A percentile compares a stretch with the other conserved stretches of the same genome.
Conservation (phyloP, 2,113 vertebrate species). For the Noturus placidus region DNA sequence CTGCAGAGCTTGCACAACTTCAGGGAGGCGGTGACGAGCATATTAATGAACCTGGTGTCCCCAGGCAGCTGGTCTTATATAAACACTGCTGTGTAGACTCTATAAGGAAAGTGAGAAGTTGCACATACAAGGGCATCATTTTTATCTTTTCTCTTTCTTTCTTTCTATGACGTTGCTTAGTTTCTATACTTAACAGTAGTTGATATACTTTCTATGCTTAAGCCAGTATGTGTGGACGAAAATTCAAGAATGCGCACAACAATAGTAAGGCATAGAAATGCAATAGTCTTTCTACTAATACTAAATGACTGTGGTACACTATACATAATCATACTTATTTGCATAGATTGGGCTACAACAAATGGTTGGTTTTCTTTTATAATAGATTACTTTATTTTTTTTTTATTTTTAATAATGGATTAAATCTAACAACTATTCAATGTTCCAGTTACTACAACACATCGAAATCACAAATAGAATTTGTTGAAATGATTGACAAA, state of each 20-base stretch:
- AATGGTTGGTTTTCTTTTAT: background rate
- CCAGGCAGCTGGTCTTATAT: constrained; percentile 16
- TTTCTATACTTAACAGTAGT: background rate
- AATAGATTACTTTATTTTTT: too few species aligned
- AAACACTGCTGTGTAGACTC: constrained; percentile 1
- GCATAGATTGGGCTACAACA: background rate
- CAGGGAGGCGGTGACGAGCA: constrained; percentile 36
- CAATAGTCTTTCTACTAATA: background rate
- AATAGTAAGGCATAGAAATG: background rate
- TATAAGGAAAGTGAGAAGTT: background rate
- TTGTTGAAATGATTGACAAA: background rate
- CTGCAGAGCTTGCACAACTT: constrained; percentile 56
- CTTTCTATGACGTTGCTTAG: background rate
- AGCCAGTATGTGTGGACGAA: background rate
- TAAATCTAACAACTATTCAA: background rate
- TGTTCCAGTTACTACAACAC: background rate
- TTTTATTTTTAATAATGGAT: background rate
- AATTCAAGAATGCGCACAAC: background rate
- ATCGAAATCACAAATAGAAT: background rate
- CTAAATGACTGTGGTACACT: background rate
- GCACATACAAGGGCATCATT: background rate
- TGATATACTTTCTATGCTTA: too few species aligned
- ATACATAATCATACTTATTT: background rate
- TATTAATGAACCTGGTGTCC: constrained; percentile 23
- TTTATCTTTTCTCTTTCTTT: background rate